phyloP scores from a whole-genome alignment of 2,797 vertebrate genomes.

The Spatula clypeata region DNA sequence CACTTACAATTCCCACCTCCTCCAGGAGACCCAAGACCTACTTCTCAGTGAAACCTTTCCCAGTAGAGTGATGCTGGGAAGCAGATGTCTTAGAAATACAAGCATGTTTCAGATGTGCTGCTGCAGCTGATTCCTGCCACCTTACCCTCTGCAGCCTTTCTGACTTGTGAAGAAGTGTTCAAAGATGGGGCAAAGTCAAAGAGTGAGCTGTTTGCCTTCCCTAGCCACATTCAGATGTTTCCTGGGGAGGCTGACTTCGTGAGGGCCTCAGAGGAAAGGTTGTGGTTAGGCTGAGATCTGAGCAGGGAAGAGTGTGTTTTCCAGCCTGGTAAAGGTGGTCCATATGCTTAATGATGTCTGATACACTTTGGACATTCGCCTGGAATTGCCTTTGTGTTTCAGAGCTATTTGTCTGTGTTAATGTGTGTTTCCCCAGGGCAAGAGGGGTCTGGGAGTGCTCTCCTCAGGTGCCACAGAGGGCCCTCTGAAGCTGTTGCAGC shows the following conservation, averaged over 20 bases:
- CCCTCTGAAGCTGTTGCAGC: background rate
- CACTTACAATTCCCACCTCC: background rate
- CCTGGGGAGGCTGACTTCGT: accelerated
- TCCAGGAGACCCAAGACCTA: background rate
- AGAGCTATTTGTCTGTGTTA: background rate
- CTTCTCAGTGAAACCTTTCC: background rate
- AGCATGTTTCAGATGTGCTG: background rate
- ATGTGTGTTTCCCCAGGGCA: accelerated
- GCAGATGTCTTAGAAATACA: background rate
- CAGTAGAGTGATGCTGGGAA: background rate
- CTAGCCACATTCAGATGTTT: background rate
- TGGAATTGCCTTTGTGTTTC: background rate
- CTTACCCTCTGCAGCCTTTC: background rate
- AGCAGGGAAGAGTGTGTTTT: background rate
- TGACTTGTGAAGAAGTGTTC: background rate
- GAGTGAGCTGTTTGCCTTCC: background rate
- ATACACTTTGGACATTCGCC: background rate
- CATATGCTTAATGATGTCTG: background rate
- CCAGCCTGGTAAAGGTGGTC: background rate
- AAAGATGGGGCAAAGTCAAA: background rate
- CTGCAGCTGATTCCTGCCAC: background rate
- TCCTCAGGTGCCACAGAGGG: background rate
- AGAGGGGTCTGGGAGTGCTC: background rate
- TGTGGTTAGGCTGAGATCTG: background rate
- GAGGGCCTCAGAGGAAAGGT: background rate